phyloP scores from a whole-genome alignment of 2,797 vertebrate genomes.

The Clarias fuscus region DNA sequence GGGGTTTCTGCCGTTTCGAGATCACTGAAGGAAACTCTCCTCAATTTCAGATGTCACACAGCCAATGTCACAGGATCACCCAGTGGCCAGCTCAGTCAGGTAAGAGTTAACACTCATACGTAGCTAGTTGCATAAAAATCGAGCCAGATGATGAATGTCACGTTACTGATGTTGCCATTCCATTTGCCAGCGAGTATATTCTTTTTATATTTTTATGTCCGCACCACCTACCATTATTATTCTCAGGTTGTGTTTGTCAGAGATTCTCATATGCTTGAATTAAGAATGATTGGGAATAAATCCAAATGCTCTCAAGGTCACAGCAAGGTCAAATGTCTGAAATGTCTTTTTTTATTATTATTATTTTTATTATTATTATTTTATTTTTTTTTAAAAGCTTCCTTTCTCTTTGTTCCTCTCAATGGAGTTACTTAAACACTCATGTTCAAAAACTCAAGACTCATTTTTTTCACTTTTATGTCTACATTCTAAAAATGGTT shows the following conservation, averaged over 20 bases:
- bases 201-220: background rate
- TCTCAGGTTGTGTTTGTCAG: background rate
- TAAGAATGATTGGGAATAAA: background rate
- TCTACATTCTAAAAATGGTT: background rate
- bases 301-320: background rate
- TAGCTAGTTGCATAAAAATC: background rate
- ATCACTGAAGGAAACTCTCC: slow-evolving; percentile 67
- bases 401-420: background rate
- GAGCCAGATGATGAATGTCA: background rate
- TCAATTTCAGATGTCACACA: slow-evolving; percentile 87
- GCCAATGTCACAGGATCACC: slow-evolving; percentile 78
- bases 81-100: slow-evolving; percentile 79
- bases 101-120: slow-evolving; percentile 60
- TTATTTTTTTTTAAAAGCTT: no score
- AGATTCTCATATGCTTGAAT: background rate
- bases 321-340: background rate
- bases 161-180: slow-evolving; percentile 10
- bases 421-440: no score
- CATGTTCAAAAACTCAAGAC: background rate
- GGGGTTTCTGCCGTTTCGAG: slow-evolving; percentile 61
- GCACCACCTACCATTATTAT: background rate
- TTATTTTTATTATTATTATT: no score
- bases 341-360: background rate
- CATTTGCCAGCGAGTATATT: background rate
- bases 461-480: background rate